Conservation (phyloP, 2,113 vertebrate genomes). For the Ctenomys sociabilis region DNA sequence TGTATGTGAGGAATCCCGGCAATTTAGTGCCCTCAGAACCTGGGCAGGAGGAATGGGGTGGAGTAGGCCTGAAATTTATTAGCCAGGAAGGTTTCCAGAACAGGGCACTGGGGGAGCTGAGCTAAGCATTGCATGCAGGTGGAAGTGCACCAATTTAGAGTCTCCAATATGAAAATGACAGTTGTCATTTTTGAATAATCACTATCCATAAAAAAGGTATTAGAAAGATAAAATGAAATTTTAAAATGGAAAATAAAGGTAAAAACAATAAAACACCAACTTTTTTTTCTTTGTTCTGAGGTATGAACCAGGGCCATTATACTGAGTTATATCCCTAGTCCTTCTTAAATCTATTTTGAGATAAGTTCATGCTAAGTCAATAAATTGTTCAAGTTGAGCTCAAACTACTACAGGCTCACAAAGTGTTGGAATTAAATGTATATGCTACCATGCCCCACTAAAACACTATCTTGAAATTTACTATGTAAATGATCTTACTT, state of each 20-base stretch:
- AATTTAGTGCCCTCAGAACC: neutral
- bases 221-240: neutral
- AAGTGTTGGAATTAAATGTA: neutral
- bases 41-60: neutral
- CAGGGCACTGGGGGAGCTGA: neutral
- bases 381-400: neutral
- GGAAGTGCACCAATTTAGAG: neutral
- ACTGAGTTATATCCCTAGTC: neutral
- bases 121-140: neutral
- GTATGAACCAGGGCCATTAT: neutral
- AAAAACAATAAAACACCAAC: neutral
- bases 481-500: neutral
- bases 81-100: neutral
- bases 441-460: neutral
- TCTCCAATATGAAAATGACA: neutral
- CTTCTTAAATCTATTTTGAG: neutral
- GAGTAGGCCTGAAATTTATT: neutral
- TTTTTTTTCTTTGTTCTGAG: neutral
- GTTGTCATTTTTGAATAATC: neutral
- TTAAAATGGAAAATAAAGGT: neutral
- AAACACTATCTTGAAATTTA: neutral
- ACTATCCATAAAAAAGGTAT: neutral
- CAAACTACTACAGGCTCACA: neutral
- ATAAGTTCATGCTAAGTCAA: neutral
- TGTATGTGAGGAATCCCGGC: neutral